Conservation (phyloP, 2,797 vertebrate species). For the Enteromius paludinosus region DNA sequence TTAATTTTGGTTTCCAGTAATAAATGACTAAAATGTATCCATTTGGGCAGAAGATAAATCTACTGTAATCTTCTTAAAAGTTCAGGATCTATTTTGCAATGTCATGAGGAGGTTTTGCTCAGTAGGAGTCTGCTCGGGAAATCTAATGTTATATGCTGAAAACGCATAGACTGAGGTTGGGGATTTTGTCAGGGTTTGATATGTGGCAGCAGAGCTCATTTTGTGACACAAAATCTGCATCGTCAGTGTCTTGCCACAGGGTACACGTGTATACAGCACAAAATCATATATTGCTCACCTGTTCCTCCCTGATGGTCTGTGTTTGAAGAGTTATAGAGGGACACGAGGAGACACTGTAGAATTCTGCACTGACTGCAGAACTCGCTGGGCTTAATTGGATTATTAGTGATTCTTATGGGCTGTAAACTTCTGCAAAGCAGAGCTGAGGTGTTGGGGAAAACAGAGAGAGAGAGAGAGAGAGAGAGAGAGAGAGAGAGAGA, state of each 20-base stretch:
- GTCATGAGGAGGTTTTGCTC: conserved; percentile 20
- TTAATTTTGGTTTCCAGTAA: background rate
- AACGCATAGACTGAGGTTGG: background rate
- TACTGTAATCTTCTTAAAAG: conserved; percentile 10
- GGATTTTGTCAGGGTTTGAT: conserved; percentile 25
- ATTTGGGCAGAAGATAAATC: conserved; percentile 1
- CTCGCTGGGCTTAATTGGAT: conserved; percentile 39
- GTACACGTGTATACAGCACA: conserved; percentile 28
- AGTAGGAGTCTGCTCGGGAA: background rate
- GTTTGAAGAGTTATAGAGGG: conserved; percentile 22
- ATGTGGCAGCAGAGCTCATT: conserved; percentile 26
- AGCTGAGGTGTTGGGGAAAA: conserved; percentile 1
- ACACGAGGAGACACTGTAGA: background rate
- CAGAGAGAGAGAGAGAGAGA: background rate
- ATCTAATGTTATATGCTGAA: background rate
- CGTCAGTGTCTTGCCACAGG: conserved; percentile 44
- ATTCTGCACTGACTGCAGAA: conserved; percentile 22
- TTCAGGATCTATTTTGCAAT: conserved; percentile 14
- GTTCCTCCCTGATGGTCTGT: conserved; percentile 30
- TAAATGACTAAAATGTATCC: conserved; percentile 1
- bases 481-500: too few relatives aligned
- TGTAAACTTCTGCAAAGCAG: conserved; percentile 16
- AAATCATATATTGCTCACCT: conserved; percentile 35
- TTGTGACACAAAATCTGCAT: conserved; percentile 29
- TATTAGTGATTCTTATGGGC: conserved; percentile 48